Base-by-base conservation (phyloP, 2,113 vertebrate genomes). In the Gadus macrocephalus region DNA sequence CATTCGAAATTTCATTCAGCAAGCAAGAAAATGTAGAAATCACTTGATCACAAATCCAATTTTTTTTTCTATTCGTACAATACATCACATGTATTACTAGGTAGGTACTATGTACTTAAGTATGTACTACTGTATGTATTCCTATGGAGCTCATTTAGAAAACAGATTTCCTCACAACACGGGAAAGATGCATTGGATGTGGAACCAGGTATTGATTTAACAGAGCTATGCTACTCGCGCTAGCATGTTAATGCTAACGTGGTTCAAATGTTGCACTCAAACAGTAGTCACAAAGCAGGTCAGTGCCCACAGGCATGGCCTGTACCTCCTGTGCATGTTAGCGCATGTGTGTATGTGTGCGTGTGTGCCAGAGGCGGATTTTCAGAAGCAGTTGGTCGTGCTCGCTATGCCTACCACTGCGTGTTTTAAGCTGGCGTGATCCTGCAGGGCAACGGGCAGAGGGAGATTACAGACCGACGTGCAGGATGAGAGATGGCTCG, bases 351-450 rank as follows among this genome's bases (percentile, higher is more conserved):
- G 66, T 38, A 49, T 53, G 22, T 78, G 58, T 53, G 22, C 76
- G 76, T 59, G 9, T 64, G 72, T 65, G 75, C 66, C 76, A 76
- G 70, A 72, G 70, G 71, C 77, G 84, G 82, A 83, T 88, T 88
- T 89, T 87, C 80, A 49, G 71, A 78, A 70, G 80, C 77, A 72
- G 66, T 85, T 64, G 64, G 64, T 65, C 35, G 76, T 73, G 77
- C 85, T 83, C 81, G 75, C 81, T 72, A 78, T 64, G 65, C 75
- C 66, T 73, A 68, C 77, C 74, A 69, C 60, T 11, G 85, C 25
- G 20, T 88, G 82, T 69, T 77, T 82, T 90, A 88, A 91, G 88
- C 88, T 69, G 78, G 82, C 71, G 77, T 70, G 77, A 79, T 79
- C 83, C 83, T 78, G 79, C 85, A 62, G 75, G 77, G 74, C n/a